phyloP scores from a whole-genome alignment of 2,888 invertebrate species.

The Cosmorhoe ocellata region DNA sequence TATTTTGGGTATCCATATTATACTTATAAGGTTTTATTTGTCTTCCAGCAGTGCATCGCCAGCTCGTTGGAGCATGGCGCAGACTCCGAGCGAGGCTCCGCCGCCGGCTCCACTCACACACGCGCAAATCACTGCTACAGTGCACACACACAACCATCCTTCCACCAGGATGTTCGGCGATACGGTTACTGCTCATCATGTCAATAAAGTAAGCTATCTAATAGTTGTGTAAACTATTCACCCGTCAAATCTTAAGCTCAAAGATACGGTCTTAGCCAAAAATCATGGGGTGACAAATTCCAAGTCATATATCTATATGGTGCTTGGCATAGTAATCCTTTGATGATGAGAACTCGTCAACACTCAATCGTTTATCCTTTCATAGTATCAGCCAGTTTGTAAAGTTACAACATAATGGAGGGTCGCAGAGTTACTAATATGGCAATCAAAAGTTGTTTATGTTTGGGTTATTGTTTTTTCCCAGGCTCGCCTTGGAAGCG shows the following conservation, averaged over 20 bases:
- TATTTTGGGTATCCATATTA: too few species aligned
- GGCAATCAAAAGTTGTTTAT: too few species aligned
- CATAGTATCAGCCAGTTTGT: too few species aligned
- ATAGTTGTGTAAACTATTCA: background rate
- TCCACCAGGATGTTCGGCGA: conserved; percentile 89
- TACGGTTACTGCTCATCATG: conserved; percentile 80
- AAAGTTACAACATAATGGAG: too few species aligned
- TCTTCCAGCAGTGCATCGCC: conserved; percentile 59
- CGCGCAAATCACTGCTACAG: conserved; percentile 59
- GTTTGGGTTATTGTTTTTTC: background rate
- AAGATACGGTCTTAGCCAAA: too few species aligned
- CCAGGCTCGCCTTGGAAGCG: conserved; percentile 71
- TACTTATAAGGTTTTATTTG: background rate
- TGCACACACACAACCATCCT: conserved; percentile 75
- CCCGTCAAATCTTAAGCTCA: too few species aligned
- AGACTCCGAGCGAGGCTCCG: conserved; percentile 69
- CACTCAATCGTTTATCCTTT: too few species aligned
- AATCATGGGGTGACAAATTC: too few species aligned
- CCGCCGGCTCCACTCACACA: conserved; percentile 75
- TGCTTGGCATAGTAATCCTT: too few species aligned
- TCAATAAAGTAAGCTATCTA: conserved; percentile 58
- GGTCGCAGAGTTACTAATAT: too few species aligned
- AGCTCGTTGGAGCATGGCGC: conserved; percentile 72
- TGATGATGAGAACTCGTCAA: too few species aligned
- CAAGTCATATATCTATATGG: too few species aligned